Evolutionary conservation across 2,888 invertebrate species (phyloP).

Genomic region (Microctonus hyperodae): DNA sequence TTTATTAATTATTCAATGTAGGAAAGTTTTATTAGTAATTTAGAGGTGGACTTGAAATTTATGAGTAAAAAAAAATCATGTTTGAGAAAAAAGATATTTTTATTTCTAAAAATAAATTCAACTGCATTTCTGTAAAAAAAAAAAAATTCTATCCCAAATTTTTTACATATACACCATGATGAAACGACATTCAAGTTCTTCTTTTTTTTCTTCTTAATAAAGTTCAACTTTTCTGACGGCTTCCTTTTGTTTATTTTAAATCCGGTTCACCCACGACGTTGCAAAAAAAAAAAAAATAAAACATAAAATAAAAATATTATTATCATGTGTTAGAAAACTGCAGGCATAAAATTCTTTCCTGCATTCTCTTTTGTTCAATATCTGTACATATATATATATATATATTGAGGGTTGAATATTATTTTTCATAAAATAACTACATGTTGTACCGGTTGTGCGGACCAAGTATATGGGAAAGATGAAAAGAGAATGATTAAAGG

Average conservation of each 20-base stretch:
- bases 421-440: slow-evolving; percentile 4
- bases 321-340: not conserved
- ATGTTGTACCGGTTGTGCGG: not conserved
- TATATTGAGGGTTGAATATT: slow-evolving; percentile 3
- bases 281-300: not conserved
- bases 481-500: not conserved
- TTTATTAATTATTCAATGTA: too few species aligned
- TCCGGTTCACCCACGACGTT: not conserved
- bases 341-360: not conserved
- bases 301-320: not conserved
- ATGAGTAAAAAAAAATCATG: not conserved
- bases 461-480: not conserved
- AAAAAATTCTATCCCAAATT: not conserved
- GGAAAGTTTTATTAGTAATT: not conserved
- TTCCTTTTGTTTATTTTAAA: not conserved
- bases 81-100: not conserved
- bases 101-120: not conserved
- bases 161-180: not conserved
- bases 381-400: not conserved
- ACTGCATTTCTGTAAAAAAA: not conserved
- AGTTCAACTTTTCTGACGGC: not conserved
- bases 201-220: not conserved
- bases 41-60: too few species aligned
- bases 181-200: not conserved
- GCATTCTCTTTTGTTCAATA: not conserved